Evolutionary conservation across 2,888 invertebrate genomes (phyloP).

Genomic region (Drosophila rellima): DNA sequence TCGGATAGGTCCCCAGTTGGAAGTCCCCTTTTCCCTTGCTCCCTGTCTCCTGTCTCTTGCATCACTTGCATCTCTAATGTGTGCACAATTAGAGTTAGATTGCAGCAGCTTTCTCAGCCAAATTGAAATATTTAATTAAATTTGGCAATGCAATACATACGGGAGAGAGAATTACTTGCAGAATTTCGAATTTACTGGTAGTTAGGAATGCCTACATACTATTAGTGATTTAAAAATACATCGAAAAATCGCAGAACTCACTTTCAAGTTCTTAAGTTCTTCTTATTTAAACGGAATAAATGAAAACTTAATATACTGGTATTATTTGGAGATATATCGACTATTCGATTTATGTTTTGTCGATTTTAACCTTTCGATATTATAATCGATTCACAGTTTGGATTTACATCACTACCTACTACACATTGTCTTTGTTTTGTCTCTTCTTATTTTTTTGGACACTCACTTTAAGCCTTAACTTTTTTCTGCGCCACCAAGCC

Average conservation of each 20-base stretch:
- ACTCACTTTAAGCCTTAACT: constrained; percentile 8
- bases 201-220: neutral
- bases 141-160: constrained; percentile 14
- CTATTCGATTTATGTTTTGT: too few relatives aligned
- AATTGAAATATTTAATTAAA: constrained; percentile 69
- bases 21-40: neutral
- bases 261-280: too few relatives aligned
- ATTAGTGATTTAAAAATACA: too few relatives aligned
- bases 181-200: neutral
- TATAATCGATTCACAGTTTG: neutral
- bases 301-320: too few relatives aligned
- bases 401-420: too few relatives aligned
- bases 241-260: too few relatives aligned
- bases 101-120: constrained; percentile 38
- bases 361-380: neutral
- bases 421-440: too few relatives aligned
- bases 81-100: constrained; percentile 64
- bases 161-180: neutral
- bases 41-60: neutral
- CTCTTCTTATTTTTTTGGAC: neutral
- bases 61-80: constrained; percentile 23
- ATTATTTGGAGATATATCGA: too few relatives aligned
- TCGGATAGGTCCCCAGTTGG: constrained; percentile 14
- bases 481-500: constrained; percentile 10
- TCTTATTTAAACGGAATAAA: too few relatives aligned